Base-by-base conservation (phyloP, 2,113 vertebrate species). In the Physeter macrocephalus region DNA sequence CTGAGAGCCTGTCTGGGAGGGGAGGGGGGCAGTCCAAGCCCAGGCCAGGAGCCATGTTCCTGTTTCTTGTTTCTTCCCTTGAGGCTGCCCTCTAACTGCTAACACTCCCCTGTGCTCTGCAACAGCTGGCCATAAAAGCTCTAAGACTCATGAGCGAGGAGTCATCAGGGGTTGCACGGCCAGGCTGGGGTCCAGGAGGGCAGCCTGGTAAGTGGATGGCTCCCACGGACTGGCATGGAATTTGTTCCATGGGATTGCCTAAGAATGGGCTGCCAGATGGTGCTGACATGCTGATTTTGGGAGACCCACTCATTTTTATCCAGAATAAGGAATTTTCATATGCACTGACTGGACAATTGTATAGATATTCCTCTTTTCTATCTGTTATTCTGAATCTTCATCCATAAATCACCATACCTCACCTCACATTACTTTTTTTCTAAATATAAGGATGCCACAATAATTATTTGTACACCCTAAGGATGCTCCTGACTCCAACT, bases 91-190 rank as follows among this genome's bases (percentile, higher is more conserved):
- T 78, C 8, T 31, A 43, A 52, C 5, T 6, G 15, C 39, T 29
- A 61, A 91, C 14, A 84, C 17, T 39, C 10, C 36, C 3, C 23
- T 72, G 6, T 34, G 8, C 20, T n/a, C 12, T 13, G 34, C 2
- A 75, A 14, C 46, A 36, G 36, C 52, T 12, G 2, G 23, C 27
- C 7, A 20, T 8, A 69, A 1, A 17, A 72, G 12, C 9, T 81
- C 12, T 9, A 81, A 90, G 57, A 23, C 36, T 78, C 43, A 17
- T 41, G 3, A 14, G 8, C 21, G 9, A 62, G 80, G 14, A 61
- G 14, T 62, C 31, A 0, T 54, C 17, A 39, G 8, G 3, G 7
- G 11, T 18, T 1, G 14, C 2, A 34, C 1, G 31, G 11, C 31
- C 46, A 91, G 34, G 9, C 12, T 15, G 34, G 9, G 43, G 80